Percentiles rank a stretch among this genome's conserved stretches.
Conservation (phyloP, 2,888 invertebrate genomes). For the Heliconius ethilla region DNA sequence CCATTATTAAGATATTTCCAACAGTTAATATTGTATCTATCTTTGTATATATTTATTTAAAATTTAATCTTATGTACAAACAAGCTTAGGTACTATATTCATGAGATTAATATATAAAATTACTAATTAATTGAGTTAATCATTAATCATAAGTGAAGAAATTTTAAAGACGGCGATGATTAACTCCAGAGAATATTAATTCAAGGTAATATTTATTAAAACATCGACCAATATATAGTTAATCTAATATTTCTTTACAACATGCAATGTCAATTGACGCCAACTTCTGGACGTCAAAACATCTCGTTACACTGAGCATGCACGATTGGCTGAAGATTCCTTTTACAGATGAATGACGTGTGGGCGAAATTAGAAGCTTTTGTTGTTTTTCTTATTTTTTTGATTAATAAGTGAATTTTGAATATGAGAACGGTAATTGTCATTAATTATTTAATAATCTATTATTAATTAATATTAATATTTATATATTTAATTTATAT, state of each 20-base stretch:
- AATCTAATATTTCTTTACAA: not conserved
- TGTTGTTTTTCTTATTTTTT: too few species aligned
- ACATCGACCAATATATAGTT: not conserved
- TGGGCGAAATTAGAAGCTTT: constrained; percentile 9
- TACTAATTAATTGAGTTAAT: too few species aligned
- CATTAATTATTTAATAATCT: too few species aligned
- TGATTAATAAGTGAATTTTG: too few species aligned
- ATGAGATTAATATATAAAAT: too few species aligned
- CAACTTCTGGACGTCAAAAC: constrained; percentile 30
- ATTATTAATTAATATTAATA: too few species aligned
- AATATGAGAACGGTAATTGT: too few species aligned
- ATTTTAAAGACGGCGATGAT: not conserved
- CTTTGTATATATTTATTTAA: too few species aligned
- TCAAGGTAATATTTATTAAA: not conserved
- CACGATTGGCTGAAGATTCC: constrained; percentile 28
- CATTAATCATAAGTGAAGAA: not conserved
- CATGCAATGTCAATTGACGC: constrained; percentile 18
- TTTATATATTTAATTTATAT: too few species aligned
- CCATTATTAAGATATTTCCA: not conserved
- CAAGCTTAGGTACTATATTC: too few species aligned
- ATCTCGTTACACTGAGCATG: not conserved
- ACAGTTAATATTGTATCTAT: not conserved
- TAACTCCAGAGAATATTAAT: not conserved
- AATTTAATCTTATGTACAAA: too few species aligned
- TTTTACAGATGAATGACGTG: constrained; percentile 22